A percentile compares a stretch with the other conserved stretches of the same genome.
These are phyloP conservation scores for Cremastinae sp. DNA, from an alignment of 2,888 invertebrate species.

Conservation along the genomic window DNA sequence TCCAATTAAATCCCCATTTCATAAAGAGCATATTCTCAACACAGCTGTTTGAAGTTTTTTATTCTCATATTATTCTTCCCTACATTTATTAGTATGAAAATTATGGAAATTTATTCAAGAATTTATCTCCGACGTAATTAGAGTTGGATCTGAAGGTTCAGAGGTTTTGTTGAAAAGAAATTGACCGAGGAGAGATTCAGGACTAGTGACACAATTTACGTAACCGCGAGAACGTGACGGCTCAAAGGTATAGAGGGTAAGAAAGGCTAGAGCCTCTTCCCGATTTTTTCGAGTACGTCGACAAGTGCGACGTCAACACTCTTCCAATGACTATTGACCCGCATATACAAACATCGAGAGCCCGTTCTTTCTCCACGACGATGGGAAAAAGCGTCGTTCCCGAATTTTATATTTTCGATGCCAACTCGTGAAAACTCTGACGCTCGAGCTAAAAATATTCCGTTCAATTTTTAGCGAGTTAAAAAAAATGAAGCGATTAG, in stretches of 20 bases:
- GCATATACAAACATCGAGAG: conserved; percentile 22
- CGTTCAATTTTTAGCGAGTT: not conserved
- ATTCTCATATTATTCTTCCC: not conserved
- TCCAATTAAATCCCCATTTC: too few relatives aligned
- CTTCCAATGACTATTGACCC: conserved; percentile 45
- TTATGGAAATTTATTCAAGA: not conserved
- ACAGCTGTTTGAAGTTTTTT: not conserved
- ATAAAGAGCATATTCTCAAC: too few relatives aligned
- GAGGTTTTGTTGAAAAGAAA: conserved; percentile 11
- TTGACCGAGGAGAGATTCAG: conserved; percentile 1
- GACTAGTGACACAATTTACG: conserved; percentile 32
- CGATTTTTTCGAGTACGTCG: conserved; percentile 41
- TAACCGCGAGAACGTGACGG: conserved; percentile 38
- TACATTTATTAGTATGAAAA: not conserved
- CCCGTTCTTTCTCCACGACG: not conserved
- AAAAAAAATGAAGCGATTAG: not conserved
- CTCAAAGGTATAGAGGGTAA: conserved; percentile 18
- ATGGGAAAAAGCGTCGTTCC: not conserved
- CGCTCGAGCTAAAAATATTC: too few relatives aligned
- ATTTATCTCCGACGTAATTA: conserved; percentile 1
- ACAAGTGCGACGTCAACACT: conserved; percentile 44
- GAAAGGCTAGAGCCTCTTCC: conserved; percentile 33
- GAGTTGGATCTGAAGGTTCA: not conserved
- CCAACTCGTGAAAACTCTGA: not conserved
- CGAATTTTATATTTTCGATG: not conserved